Percentiles rank a stretch among this genome's conserved stretches.
Evolutionary conservation across 2,888 invertebrate species (phyloP).

Genomic region (Melanotus villosus): DNA sequence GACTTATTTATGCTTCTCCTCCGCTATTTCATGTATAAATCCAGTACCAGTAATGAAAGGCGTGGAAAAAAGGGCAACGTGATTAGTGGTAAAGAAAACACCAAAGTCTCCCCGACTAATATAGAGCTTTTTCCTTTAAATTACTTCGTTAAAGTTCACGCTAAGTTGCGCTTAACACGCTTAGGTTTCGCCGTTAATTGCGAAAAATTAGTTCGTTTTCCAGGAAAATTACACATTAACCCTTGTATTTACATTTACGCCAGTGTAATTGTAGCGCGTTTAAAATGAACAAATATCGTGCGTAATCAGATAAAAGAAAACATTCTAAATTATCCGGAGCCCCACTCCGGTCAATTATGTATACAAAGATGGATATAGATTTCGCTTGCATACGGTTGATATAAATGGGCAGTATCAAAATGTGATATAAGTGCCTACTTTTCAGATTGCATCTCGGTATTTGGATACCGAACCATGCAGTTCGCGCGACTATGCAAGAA

Average conservation of each 20-base stretch:
- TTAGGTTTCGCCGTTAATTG: constrained; percentile 34
- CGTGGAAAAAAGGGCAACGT: too few species aligned
- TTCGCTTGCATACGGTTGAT: constrained; percentile 30
- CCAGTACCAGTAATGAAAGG: too few species aligned
- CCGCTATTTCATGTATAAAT: not conserved
- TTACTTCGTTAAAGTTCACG: constrained; percentile 26
- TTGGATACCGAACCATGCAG: constrained; percentile 23
- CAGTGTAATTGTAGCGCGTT: constrained; percentile 33
- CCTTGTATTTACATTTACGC: constrained; percentile 35
- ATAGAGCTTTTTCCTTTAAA: not conserved
- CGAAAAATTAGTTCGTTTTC: constrained; percentile 41
- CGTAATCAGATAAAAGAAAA: constrained; percentile 48
- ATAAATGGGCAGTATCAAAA: constrained; percentile 36
- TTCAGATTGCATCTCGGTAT: constrained; percentile 36
- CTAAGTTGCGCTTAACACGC: constrained; percentile 37
- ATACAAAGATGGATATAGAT: constrained; percentile 37
- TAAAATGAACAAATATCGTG: constrained; percentile 49
- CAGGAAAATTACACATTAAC: constrained; percentile 39
- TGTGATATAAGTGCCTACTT: constrained; percentile 38
- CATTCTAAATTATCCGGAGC: constrained; percentile 46
- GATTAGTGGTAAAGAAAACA: too few species aligned
- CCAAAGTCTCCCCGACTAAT: too few species aligned
- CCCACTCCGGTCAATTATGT: constrained; percentile 41
- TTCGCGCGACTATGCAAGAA: constrained; percentile 28
- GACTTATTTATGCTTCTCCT: constrained; percentile 35